Base-by-base conservation (phyloP, 2,888 invertebrate genomes). In the Epiblema foenella region DNA sequence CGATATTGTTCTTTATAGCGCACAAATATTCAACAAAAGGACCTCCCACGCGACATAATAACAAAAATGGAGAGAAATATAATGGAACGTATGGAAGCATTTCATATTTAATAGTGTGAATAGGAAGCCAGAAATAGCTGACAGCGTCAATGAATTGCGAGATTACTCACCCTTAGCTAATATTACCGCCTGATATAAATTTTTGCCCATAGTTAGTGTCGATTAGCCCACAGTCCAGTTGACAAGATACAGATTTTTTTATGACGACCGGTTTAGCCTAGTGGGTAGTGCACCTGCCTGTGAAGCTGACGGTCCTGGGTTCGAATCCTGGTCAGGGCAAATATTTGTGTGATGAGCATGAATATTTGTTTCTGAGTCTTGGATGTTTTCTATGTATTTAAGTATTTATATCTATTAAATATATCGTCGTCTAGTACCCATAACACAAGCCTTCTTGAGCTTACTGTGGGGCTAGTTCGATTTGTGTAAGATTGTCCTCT, bases 1-100 rank as follows among this genome's bases (percentile, higher is more conserved):
- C 52, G 54, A 54, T 69, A 65, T 52, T 70, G 65, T 70, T 70
- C 65, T 70, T 66, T 69, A 65, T 59, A 51, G 52, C 56, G 46
- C 62, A 60, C 59, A 54, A 65, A 54, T 59, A 59, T 18, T 17
- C 59, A 54, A 70, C 70, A 70, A 70, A 58, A 54, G 70, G 49
- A 54, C 59, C 70, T 66, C 70, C 70, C 52, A 70, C 70, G 46
- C 69, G 3, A 29, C 52, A 42, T 12, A 11, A 12, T 11, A 70
- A 70, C 63, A 63, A 57, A 63, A 57, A 68, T n/a, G 58, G 33
- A 69, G 51, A 54, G 65, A 70, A 54, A 52, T 70, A 66, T 66
- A 66, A 70, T 60, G 33, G 65, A 60, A 46, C 52, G 33, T 64
- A 24, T 49, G n/a, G 39, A 56, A 51, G 46, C 65, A 63, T 62